A percentile compares a stretch with the other conserved stretches of the same genome.
These are phyloP conservation scores for Eucidaris tribuloides DNA, from an alignment of 35 echinoderm and acorn worm genomes.

Conservation along the genomic window DNA sequence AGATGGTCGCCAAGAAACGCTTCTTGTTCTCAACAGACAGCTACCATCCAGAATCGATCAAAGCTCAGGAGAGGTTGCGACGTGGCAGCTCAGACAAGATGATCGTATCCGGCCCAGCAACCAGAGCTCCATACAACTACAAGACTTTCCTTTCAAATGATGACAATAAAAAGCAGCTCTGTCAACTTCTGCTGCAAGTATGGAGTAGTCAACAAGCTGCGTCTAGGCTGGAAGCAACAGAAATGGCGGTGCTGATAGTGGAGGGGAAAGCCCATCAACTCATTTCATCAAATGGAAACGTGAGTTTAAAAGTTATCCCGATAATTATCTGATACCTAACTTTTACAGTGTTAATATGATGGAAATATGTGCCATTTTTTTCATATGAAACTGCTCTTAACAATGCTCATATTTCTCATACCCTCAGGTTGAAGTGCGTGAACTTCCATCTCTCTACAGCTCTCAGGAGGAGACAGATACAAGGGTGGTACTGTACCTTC, in stretches of 20 bases:
- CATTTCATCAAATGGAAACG: neutral
- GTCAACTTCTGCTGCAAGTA: constrained; percentile 35
- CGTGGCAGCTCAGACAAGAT: constrained; percentile 31
- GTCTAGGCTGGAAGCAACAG: neutral
- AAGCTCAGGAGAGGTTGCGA: constrained; percentile 42
- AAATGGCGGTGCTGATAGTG: neutral
- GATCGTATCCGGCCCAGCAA: constrained; percentile 36
- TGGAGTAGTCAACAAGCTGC: constrained; percentile 24
- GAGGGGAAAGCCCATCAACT: neutral
- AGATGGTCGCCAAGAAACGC: constrained; percentile 47
- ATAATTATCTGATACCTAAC: no score
- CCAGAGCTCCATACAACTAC: constrained; percentile 38
- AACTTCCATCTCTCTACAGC: neutral
- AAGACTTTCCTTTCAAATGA: constrained; percentile 57
- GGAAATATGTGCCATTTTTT: no score
- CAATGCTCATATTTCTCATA: no score
- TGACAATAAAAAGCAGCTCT: constrained; percentile 54
- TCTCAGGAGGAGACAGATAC: constrained; percentile 32
- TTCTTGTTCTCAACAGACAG: constrained; percentile 68
- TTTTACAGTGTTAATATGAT: no score
- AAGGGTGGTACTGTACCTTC: constrained; percentile 31
- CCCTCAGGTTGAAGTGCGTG: no score
- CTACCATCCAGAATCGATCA: constrained; percentile 49
- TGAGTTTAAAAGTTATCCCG: no score
- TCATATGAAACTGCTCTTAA: no score